Conservation (phyloP, 1,140 invertebrate genomes). For the Trichonephila inaurata region DNA sequence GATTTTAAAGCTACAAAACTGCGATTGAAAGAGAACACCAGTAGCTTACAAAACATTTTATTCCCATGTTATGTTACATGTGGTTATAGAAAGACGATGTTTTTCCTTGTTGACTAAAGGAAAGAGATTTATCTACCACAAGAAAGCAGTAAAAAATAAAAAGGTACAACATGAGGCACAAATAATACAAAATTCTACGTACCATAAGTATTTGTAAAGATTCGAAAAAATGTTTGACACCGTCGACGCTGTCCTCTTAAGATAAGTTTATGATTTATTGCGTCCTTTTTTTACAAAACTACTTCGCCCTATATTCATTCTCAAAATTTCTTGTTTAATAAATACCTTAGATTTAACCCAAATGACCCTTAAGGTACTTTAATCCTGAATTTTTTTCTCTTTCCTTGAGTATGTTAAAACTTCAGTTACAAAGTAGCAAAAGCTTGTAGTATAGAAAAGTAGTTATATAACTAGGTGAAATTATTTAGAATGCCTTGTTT, state of each 20-base stretch:
- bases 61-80: not conserved
- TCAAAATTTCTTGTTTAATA: not conserved
- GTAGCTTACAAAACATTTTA: slow-evolving; percentile 46
- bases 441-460: too few species aligned
- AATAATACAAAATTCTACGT: not conserved
- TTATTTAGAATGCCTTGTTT: too few species aligned
- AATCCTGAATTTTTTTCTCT: too few species aligned
- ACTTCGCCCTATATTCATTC: not conserved
- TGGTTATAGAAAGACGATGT: not conserved
- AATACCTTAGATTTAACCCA: not conserved
- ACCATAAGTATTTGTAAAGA: not conserved
- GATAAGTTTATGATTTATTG: slow-evolving; percentile 52
- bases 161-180: not conserved
- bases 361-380: too few species aligned
- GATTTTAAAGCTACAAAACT: slow-evolving; percentile 1
- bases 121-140: not conserved
- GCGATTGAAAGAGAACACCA: slow-evolving; percentile 7
- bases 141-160: not conserved
- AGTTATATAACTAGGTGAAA: too few species aligned
- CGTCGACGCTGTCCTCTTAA: not conserved
- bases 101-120: not conserved
- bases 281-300: not conserved
- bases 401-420: too few species aligned
- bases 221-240: not conserved
- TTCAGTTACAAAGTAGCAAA: too few species aligned